phyloP scores from a whole-genome alignment of 2,888 invertebrate genomes.

The Athripsodes cinereus region DNA sequence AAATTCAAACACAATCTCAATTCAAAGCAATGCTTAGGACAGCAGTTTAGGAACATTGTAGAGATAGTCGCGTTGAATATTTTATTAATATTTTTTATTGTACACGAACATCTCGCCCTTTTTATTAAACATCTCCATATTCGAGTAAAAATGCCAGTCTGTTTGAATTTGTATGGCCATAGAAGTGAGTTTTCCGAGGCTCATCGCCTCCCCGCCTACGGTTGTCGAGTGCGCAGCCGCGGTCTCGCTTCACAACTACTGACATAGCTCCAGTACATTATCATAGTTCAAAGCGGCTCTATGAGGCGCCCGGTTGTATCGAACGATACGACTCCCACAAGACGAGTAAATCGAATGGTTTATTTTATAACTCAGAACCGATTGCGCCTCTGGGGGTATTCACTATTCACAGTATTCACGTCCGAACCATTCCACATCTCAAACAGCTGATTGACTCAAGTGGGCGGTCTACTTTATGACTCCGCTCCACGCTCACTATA shows the following conservation, averaged over 20 bases:
- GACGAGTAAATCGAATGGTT: slow-evolving; percentile 50
- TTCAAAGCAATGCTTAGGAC: no score
- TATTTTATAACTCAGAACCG: slow-evolving; percentile 45
- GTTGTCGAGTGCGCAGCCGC: slow-evolving; percentile 13
- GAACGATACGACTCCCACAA: slow-evolving; percentile 34
- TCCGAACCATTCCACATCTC: not conserved
- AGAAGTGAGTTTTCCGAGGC: not conserved
- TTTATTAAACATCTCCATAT: not conserved
- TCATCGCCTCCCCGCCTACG: slow-evolving; percentile 13
- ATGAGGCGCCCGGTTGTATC: slow-evolving; percentile 19
- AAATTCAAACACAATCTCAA: no score
- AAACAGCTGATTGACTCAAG: slow-evolving; percentile 13
- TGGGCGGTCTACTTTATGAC: not conserved
- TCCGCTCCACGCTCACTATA: no score
- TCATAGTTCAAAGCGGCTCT: slow-evolving; percentile 9
- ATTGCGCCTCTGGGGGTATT: slow-evolving; percentile 21
- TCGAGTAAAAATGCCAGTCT: not conserved
- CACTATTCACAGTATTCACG: slow-evolving; percentile 8
- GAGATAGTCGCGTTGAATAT: not conserved
- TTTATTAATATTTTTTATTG: not conserved
- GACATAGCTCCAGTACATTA: slow-evolving; percentile 7
- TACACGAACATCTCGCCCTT: not conserved
- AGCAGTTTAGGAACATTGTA: not conserved
- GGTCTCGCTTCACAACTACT: slow-evolving; percentile 1
- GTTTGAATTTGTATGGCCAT: not conserved